Evolutionary conservation across 2,888 invertebrate genomes (phyloP).

Genomic region (Drepanosiphum platanoidis): DNA sequence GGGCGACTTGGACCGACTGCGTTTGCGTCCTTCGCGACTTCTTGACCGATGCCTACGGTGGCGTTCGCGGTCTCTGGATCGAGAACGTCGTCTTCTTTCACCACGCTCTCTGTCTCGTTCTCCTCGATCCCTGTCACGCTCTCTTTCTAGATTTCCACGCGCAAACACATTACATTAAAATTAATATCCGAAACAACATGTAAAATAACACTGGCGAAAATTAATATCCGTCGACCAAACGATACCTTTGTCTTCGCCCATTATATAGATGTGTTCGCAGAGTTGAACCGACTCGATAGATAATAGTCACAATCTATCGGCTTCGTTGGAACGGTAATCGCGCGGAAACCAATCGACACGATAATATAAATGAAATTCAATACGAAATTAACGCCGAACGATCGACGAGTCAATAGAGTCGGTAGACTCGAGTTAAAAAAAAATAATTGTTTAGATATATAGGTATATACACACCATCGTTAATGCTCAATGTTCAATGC

Average conservation of each 20-base stretch:
- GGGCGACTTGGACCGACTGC: conserved; percentile 68
- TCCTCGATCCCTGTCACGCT: conserved; percentile 68
- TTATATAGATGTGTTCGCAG: background rate
- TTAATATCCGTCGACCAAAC: background rate
- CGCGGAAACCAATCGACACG: no score
- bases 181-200: no score
- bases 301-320: background rate
- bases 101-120: conserved; percentile 66
- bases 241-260: conserved; percentile 61
- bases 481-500: background rate
- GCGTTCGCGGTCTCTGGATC: conserved; percentile 69
- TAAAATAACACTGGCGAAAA: no score
- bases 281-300: background rate
- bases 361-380: no score
- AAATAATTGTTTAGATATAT: no score
- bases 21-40: conserved; percentile 66
- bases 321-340: no score
- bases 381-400: no score
- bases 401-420: background rate
- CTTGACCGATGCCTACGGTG: conserved; percentile 69
- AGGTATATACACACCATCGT: background rate
- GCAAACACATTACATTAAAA: no score
- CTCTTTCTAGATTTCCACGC: conserved; percentile 64
- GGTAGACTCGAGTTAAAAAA: no score
- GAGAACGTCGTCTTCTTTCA: conserved; percentile 68